These are phyloP conservation scores for Parnassius orleans DNA, from an alignment of 2,888 invertebrate genomes.

Conservation along the genomic window DNA sequence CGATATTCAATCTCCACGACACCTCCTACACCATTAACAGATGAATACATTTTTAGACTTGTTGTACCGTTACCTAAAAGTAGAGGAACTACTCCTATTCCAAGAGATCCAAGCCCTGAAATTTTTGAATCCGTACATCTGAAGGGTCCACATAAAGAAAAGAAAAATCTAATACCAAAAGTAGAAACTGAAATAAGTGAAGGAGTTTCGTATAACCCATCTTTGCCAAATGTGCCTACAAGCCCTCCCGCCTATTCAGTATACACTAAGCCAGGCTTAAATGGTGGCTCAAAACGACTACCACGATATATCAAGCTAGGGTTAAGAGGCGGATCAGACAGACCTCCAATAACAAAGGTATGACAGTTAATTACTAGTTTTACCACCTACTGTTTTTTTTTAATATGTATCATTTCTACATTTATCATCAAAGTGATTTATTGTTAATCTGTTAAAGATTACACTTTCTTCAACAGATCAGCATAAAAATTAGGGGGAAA, in stretches of 20 bases:
- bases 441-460: too few species aligned
- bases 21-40: constrained; percentile 66
- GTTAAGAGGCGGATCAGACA: constrained; percentile 42
- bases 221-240: constrained; percentile 53
- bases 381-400: not conserved
- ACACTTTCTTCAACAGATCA: too few species aligned
- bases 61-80: constrained; percentile 58
- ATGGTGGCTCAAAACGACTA: constrained; percentile 40
- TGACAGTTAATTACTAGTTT: constrained; percentile 18
- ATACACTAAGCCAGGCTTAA: constrained; percentile 51
- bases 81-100: constrained; percentile 44
- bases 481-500: too few species aligned
- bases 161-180: constrained; percentile 61
- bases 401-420: not conserved
- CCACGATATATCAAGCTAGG: constrained; percentile 47
- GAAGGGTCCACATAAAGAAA: constrained; percentile 62
- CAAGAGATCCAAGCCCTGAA: constrained; percentile 43
- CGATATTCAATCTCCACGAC: constrained; percentile 53
- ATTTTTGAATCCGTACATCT: constrained; percentile 35
- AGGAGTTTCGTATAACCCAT: constrained; percentile 58
- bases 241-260: constrained; percentile 46
- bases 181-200: constrained; percentile 57
- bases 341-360: constrained; percentile 44
- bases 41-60: constrained; percentile 69
- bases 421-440: not conserved